Evolutionary conservation across 2,888 invertebrate genomes (phyloP).

Genomic region (Dolomedes plantarius): DNA sequence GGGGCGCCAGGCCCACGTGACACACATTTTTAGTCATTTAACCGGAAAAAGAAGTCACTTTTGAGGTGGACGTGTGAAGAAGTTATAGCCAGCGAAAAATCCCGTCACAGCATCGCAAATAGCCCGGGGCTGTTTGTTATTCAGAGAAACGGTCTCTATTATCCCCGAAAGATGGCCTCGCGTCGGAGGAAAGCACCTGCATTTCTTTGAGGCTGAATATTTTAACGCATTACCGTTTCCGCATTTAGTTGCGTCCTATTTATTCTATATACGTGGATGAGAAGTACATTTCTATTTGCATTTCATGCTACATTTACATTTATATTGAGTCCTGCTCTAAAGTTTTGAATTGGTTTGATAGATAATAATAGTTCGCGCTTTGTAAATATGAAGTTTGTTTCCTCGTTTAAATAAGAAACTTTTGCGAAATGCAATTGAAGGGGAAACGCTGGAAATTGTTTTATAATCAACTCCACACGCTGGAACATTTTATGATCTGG

Average conservation of each 20-base stretch:
- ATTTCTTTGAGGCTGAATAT: conserved; percentile 28
- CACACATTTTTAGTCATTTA: conserved; percentile 56
- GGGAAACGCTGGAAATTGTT: too few relatives aligned
- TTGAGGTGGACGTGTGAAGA: conserved; percentile 43
- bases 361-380: too few relatives aligned
- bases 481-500: too few relatives aligned
- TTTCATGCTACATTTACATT: background rate
- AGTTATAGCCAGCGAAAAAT: conserved; percentile 18
- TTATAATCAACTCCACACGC: too few relatives aligned
- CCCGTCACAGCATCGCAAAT: conserved; percentile 46
- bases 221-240: background rate
- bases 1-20: conserved; percentile 37
- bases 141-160: conserved; percentile 47
- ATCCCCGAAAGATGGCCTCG: conserved; percentile 32
- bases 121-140: conserved; percentile 58
- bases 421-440: too few relatives aligned
- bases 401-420: too few relatives aligned
- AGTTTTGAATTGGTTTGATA: too few relatives aligned
- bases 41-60: conserved; percentile 66
- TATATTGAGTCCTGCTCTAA: background rate
- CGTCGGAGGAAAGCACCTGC: conserved; percentile 18
- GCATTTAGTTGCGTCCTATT: background rate
- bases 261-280: too few relatives aligned
- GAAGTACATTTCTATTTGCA: background rate
- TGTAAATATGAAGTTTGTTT: too few relatives aligned